Base-by-base conservation (phyloP, 2,797 vertebrate species). In the Hypotaenidia philippensis region DNA sequence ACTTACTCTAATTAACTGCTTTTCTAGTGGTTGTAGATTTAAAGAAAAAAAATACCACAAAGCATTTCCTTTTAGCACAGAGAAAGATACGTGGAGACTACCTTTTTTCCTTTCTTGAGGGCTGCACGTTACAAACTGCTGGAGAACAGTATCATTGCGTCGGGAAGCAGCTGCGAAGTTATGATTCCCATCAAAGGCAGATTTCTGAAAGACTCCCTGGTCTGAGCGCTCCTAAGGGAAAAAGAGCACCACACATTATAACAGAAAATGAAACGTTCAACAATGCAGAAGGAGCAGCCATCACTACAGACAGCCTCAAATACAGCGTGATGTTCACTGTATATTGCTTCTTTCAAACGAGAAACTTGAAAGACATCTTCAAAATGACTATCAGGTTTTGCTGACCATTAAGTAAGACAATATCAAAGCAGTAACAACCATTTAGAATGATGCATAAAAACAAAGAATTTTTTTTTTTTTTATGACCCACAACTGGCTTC, bases 211-310 rank as follows among this genome's bases (percentile, higher is more conserved):
- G 25, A 69, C 22, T 55, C 96, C 95, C 44, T 91, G 93, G 60
- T 98, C 98, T 32, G 85, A 72, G 57, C 82, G 90, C 8, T 99
- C 98, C 99, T 99, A 97, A 68, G 87, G 92, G 32, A 63, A 96
- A 97, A 95, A 83, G 44, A 96, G 61, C 96, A 83, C 63, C 61
- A 93, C 49, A 94, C 71, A 47, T 40, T 77, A 47, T 41, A 95
- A 77, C 44, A 65, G 53, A 77, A 77, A 80, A 40, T 53, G 32
- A 79, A 80, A 57, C 1, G 32, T 53, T 63, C 53, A 80, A 45
- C 47, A 70, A 10, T 3, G 21, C 32, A 49, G 70, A 82, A 83
- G 76, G 74, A 82, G 53, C 18, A 61, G n/a, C 23, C 66, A 59
- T 29, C 26, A 9, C 59, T 53, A 61, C 31, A 45, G n/a, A 60